Evolutionary conservation across 2,888 invertebrate genomes (phyloP), one percentile per base, ranked within the genome.

Genomic region (Trissoscelio sp.): DNA sequence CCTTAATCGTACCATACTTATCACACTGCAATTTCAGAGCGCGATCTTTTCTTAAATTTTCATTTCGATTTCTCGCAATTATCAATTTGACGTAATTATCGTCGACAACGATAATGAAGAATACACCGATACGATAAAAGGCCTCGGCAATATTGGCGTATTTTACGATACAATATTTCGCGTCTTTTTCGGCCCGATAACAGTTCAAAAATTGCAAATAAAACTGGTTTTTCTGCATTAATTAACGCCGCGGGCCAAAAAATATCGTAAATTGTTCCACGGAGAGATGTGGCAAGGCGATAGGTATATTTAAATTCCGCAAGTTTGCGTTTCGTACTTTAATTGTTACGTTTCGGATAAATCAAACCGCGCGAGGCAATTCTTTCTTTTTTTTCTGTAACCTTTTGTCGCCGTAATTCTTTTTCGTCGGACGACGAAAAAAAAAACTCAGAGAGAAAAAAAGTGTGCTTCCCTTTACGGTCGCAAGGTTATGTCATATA

Each of bases 221-320:
- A 78, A 70, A 79, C 58, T 66, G 66, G 53, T 72, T 39, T 48
- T 57, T 55, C 55, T 55, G 55, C 69, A 62, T 55, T 57, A 78
- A 78, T 64, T 62, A 64, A 64, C 55, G 46, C 78, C 48, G 55
- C 55, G 39, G 44, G 51, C 72, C 24, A 44, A 39, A 34, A 72
- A 66, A 14, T n/a, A n/a, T 42, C 44, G 51, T 44, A 51, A 79
- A 79, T 37, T 58, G 51, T 64, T 44, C 28, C 37, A 1, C 11
- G 22, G 22, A 6, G 51, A 37, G 51, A 64, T 51, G 37, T 20
- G 44, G n/a, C 14, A 7, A 12, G 12, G 3, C 60, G 42, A 70
- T 70, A 70, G 14, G 46, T 60, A 20, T 22, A 62, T 69, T 69
- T 34, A 51, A 58, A 58, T 31, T 53, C 51, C 5, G 72, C 66